phyloP scores from a whole-genome alignment of 2,888 invertebrate species.

The Agrochola circellaris region DNA sequence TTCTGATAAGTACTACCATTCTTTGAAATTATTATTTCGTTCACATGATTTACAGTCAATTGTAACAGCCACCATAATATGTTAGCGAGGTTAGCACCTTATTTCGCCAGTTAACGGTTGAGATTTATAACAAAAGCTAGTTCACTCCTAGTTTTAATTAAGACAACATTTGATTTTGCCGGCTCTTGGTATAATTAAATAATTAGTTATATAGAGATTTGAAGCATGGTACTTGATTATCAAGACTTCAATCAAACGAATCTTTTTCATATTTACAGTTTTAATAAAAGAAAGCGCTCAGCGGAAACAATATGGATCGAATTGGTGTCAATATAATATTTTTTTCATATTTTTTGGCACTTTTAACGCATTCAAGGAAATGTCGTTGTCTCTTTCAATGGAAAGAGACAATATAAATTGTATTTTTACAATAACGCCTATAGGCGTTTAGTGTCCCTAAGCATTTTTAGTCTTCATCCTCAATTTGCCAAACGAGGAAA shows the following conservation, averaged over 20 bases:
- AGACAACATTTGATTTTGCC: constrained; percentile 31
- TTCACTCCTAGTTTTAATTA: constrained; percentile 25
- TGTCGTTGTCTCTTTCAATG: no score
- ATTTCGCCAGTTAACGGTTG: constrained; percentile 3
- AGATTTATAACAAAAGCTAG: constrained; percentile 19
- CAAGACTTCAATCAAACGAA: constrained; percentile 16
- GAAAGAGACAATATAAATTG: no score
- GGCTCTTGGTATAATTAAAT: constrained; percentile 35
- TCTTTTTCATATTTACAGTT: constrained; percentile 17
- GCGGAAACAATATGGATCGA: constrained; percentile 19
- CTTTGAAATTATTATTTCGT: constrained; percentile 37
- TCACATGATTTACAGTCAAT: constrained; percentile 41
- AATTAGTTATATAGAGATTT: constrained; percentile 37
- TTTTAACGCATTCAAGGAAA: not conserved
- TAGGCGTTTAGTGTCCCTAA: not conserved
- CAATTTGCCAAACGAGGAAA: constrained; percentile 2
- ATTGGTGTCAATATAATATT: constrained; percentile 42
- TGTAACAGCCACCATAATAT: constrained; percentile 8
- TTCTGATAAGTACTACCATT: constrained; percentile 33
- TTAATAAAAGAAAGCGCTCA: constrained; percentile 48
- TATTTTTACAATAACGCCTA: no score
- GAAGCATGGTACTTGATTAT: constrained; percentile 19
- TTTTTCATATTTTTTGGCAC: constrained; percentile 22
- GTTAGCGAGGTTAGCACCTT: constrained; percentile 15
- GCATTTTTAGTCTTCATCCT: not conserved